A percentile compares a stretch with the other conserved stretches of the same genome.
Conservation (phyloP, 1,140 invertebrate species). For the Drosophila elegans region DNA sequence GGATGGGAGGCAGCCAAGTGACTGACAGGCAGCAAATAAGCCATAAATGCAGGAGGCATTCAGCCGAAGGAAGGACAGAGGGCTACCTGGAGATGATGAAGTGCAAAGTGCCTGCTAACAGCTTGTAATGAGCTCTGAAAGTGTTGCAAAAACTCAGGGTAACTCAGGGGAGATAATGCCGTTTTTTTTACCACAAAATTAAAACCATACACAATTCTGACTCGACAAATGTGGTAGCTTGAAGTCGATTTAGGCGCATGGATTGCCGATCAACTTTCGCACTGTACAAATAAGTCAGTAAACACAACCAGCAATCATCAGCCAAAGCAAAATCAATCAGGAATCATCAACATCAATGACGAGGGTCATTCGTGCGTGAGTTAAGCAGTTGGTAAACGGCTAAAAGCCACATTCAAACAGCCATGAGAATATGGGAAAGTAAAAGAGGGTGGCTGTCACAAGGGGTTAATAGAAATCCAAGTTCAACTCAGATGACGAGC, state of each 20-base stretch:
- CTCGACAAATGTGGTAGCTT: conserved; percentile 37
- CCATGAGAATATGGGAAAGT: conserved; percentile 28
- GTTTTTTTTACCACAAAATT: background rate
- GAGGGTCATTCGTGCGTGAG: conserved; percentile 55
- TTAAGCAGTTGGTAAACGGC: conserved; percentile 15
- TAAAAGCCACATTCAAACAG: conserved; percentile 42
- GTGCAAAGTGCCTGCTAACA: conserved; percentile 79
- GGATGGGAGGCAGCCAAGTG: conserved; percentile 24
- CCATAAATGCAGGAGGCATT: conserved; percentile 60
- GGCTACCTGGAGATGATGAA: conserved; percentile 58
- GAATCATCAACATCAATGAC: conserved; percentile 47
- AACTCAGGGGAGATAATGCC: background rate
- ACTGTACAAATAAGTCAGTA: conserved; percentile 39
- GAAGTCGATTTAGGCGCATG: conserved; percentile 39
- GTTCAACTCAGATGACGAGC: conserved; percentile 19
- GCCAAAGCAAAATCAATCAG: conserved; percentile 16
- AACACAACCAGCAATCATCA: conserved; percentile 20
- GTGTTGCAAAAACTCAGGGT: conserved; percentile 9
- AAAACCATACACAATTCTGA: conserved; percentile 26
- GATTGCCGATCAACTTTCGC: conserved; percentile 42
- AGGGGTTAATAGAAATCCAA: conserved; percentile 27
- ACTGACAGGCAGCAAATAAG: conserved; percentile 77
- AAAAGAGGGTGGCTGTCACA: conserved; percentile 1
- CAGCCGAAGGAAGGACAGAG: background rate
- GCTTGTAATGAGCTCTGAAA: conserved; percentile 73